Base-by-base conservation (phyloP, 2,888 invertebrate species). In the Ommatoiulus sabulosus region DNA sequence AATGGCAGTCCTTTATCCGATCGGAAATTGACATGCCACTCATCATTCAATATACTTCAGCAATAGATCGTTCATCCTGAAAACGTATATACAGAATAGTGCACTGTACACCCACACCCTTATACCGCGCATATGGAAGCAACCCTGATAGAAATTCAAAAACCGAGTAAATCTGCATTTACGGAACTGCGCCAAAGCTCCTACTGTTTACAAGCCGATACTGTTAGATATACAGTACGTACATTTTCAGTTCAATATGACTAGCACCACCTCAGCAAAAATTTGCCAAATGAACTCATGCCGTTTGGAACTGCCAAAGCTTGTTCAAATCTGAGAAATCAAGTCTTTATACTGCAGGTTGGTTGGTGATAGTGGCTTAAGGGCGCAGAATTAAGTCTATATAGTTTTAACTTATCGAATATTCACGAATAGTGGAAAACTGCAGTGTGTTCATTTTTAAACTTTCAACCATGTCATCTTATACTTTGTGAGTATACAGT, bases 21-120 rank as follows among this genome's bases (percentile, higher is more conserved):
- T 72, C 72, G 72, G 72, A 72, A 72, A 72, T 72, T 72, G 72
- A n/a, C 72, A 24, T 72, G 72, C 72, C 72, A 72, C 72, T 72
- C 72, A 72, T 72, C 72, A 24, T 72, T 10, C 72, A n/a, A 72
- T 72, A 24, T 10, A 72, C 20, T 72, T 72, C 72, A 72, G 72
- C 63, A 17, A n/a, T 20, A 20, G 7, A 63, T 15, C n/a, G 63
- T 63, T 57, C 57, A 17, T 12, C 46, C 46, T 46, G 7, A 3
- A 35, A 35, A 35, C 35, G 35, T 35, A n/a, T n/a, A n/a, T n/a
- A 57, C 57, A 57, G n/a, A n/a, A 15, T 52, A 52, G 10, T 52
- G 10, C 52, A 17, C 15, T 52, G 17, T 15, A 52, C 2, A 57
- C n/a, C 57, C 57, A 57, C 3, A 5, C 48, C 48, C 48, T 48